phyloP scores from a whole-genome alignment of 1,140 invertebrate genomes.

The Drosophila neocordata region DNA sequence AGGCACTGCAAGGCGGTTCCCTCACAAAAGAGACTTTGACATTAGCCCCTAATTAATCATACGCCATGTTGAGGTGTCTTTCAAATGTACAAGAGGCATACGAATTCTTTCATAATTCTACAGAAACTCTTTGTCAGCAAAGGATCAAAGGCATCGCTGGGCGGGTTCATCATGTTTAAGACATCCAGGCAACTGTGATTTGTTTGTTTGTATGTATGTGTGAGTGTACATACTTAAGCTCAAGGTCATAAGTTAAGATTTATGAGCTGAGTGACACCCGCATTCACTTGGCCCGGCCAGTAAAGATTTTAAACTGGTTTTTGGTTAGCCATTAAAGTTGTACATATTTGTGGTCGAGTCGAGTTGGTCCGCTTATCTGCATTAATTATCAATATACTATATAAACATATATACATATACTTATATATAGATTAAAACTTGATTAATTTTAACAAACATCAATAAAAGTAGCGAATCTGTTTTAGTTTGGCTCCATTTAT shows the following conservation, averaged over 20 bases:
- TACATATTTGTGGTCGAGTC: constrained; percentile 20
- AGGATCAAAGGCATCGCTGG: constrained; percentile 11
- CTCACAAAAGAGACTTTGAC: constrained; percentile 46
- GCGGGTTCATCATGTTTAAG: constrained; percentile 16
- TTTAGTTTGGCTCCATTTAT: constrained; percentile 41
- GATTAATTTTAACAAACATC: constrained; percentile 68
- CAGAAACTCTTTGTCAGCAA: constrained; percentile 64
- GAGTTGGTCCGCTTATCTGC: constrained; percentile 64
- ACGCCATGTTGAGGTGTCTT: background rate
- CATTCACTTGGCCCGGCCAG: constrained; percentile 49
- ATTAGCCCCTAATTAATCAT: constrained; percentile 71
- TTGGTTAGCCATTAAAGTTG: constrained; percentile 24
- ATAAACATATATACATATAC: background rate
- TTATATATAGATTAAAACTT: constrained; percentile 44
- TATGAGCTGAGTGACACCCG: constrained; percentile 72
- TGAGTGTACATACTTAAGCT: constrained; percentile 22
- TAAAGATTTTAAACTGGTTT: constrained; percentile 63
- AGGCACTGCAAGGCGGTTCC: constrained; percentile 24
- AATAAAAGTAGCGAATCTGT: constrained; percentile 27
- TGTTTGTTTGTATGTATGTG: too few relatives aligned
- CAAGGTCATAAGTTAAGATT: constrained; percentile 72
- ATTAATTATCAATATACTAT: constrained; percentile 68
- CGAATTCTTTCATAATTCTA: constrained; percentile 52
- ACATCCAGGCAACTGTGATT: constrained; percentile 1
- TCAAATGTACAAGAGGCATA: background rate